These are phyloP conservation scores for Pachycephala philippinensis DNA, from an alignment of 2,113 vertebrate species.

Conservation along the genomic window DNA sequence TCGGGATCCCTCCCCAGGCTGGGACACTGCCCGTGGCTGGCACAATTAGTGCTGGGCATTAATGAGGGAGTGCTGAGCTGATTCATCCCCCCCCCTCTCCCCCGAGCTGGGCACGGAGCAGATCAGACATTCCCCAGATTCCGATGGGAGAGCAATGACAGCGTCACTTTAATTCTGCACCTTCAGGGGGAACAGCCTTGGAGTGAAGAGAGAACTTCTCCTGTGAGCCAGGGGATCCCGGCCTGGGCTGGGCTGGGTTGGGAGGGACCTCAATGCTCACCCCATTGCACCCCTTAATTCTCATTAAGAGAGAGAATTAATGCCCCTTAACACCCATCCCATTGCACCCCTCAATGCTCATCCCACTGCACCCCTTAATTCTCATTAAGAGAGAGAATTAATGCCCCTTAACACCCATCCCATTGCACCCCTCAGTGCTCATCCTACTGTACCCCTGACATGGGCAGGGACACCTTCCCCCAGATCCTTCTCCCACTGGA, in stretches of 20 bases:
- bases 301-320: too few relatives aligned
- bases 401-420: too few relatives aligned
- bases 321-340: too few relatives aligned
- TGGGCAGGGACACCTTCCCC: not conserved
- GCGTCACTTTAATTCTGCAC: rapidly evolving
- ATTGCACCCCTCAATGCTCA: not conserved
- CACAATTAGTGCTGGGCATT: rapidly evolving
- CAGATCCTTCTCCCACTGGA: not conserved
- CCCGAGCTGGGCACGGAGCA: not conserved
- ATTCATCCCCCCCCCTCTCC: too few relatives aligned
- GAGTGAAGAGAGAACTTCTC: not conserved
- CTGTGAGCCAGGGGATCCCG: rapidly evolving
- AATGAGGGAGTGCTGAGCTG: not conserved
- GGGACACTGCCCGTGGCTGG: not conserved
- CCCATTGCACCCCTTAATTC: not conserved
- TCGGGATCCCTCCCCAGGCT: rapidly evolving
- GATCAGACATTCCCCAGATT: not conserved
- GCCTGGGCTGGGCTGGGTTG: not conserved
- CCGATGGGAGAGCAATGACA: not conserved
- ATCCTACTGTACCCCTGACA: not conserved
- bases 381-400: too few relatives aligned
- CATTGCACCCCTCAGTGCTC: too few relatives aligned
- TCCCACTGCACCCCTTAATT: too few relatives aligned
- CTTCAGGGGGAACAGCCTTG: not conserved
- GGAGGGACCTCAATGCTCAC: rapidly evolving